These are phyloP conservation scores for Tipula helvola DNA, from an alignment of 2,888 invertebrate species.

Conservation along the genomic window DNA sequence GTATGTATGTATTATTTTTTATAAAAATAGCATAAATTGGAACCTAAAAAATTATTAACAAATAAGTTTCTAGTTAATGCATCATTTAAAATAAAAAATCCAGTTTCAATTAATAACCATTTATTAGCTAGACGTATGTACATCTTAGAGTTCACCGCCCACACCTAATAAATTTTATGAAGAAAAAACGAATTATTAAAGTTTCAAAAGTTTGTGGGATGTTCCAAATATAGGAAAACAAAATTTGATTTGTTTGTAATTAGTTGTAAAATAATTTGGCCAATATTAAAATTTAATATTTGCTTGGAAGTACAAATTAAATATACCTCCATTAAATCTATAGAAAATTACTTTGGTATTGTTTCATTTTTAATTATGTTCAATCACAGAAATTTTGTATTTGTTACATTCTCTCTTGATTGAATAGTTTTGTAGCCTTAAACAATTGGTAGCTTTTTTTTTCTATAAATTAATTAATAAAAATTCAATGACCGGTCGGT, in stretches of 20 bases:
- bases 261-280: background rate
- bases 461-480: background rate
- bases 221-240: background rate
- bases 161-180: background rate
- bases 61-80: background rate
- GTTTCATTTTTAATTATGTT: background rate
- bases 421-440: too few relatives aligned
- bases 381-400: too few relatives aligned
- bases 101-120: background rate
- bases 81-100: background rate
- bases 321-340: too few relatives aligned
- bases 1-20: background rate
- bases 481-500: background rate
- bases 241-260: background rate
- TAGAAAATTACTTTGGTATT: too few relatives aligned
- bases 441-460: background rate
- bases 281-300: background rate
- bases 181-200: background rate
- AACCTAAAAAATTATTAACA: background rate
- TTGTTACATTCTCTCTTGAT: too few relatives aligned
- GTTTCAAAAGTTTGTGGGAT: background rate
- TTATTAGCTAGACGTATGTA: background rate
- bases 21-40: background rate
- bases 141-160: background rate
- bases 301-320: too few relatives aligned